phyloP scores from a whole-genome alignment of 2,113 vertebrate genomes.

The Anhinga anhinga region DNA sequence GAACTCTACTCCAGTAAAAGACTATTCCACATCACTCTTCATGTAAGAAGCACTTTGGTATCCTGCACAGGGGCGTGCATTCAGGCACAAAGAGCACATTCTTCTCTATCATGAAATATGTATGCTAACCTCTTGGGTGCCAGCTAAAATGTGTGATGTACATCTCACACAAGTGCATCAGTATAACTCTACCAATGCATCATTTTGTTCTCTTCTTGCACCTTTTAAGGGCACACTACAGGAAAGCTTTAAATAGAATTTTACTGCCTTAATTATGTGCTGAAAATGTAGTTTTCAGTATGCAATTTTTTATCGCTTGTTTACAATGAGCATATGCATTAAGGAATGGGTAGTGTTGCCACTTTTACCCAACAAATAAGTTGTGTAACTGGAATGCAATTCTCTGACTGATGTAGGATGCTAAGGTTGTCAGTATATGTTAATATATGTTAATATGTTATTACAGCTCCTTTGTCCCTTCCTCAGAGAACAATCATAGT shows the following conservation, averaged over 20 bases:
- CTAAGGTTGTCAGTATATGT: background rate
- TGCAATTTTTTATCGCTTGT: background rate
- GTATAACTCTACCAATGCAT: background rate
- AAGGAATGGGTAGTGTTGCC: background rate
- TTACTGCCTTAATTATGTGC: background rate
- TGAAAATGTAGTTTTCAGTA: background rate
- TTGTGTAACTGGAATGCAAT: background rate
- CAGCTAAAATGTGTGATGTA: conserved; percentile 2
- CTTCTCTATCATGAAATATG: conserved; percentile 48
- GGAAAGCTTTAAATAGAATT: background rate
- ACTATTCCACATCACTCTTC: background rate
- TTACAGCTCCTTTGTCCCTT: background rate
- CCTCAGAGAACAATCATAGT: background rate
- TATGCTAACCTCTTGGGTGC: conserved; percentile 21
- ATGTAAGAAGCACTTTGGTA: conserved; percentile 34
- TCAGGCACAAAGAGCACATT: conserved; percentile 49
- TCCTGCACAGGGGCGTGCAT: conserved; percentile 6
- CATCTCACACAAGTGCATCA: background rate
- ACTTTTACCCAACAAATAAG: background rate
- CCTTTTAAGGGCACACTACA: background rate
- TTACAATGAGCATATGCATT: background rate
- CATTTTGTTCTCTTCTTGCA: background rate
- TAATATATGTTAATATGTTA: background rate
- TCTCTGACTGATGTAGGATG: background rate
- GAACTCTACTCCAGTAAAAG: conserved; percentile 12